phyloP scores from a whole-genome alignment of 2,797 vertebrate genomes.

The Acrocephalus scirpaceus region DNA sequence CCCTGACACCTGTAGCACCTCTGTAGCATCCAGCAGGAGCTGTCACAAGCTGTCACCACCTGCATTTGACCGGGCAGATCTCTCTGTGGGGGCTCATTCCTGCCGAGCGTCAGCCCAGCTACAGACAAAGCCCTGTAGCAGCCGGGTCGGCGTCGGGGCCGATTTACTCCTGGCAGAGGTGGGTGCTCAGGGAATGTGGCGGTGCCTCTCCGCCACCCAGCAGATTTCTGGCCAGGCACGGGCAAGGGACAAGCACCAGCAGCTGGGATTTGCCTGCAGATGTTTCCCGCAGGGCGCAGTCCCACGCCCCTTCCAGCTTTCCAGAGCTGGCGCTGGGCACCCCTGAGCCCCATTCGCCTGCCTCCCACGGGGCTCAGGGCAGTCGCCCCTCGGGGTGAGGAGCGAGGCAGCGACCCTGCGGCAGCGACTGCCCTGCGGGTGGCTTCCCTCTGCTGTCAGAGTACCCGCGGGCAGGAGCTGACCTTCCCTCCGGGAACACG shows the following conservation, averaged over 20 bases:
- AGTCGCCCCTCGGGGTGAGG: accelerated
- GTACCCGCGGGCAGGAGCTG: background rate
- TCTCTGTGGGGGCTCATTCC: background rate
- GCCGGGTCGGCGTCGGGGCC: accelerated
- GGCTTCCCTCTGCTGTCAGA: background rate
- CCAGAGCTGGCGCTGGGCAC: background rate
- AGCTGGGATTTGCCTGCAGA: background rate
- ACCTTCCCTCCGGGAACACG: background rate
- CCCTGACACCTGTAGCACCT: background rate
- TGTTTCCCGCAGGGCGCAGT: accelerated
- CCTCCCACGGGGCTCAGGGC: accelerated
- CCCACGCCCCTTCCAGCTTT: background rate
- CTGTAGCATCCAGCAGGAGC: background rate
- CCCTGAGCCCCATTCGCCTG: accelerated
- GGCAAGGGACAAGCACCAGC: background rate
- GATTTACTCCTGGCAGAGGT: background rate
- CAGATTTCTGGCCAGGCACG: background rate
- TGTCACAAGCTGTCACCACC: background rate
- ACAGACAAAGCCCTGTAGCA: accelerated
- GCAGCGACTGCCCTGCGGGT: background rate
- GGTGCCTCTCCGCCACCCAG: accelerated
- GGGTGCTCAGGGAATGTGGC: background rate
- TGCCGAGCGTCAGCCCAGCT: background rate
- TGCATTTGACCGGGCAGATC: accelerated
- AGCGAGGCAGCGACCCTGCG: background rate